Percentiles rank a stretch among this genome's conserved stretches.
Conservation (phyloP, 2,888 invertebrate species). For the Panzeria rudis region DNA sequence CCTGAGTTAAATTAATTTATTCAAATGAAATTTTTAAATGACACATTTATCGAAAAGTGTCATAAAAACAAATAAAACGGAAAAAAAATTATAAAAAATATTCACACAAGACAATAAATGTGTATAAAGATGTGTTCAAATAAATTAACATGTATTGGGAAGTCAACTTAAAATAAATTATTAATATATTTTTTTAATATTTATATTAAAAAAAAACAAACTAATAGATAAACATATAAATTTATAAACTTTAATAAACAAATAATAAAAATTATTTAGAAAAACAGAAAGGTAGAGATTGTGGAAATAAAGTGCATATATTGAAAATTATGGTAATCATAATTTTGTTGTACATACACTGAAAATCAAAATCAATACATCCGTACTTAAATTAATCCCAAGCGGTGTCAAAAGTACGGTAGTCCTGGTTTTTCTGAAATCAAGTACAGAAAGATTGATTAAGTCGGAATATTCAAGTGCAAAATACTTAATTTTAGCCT, state of each 20-base stretch:
- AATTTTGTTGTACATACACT: too few species aligned
- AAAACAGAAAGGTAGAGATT: neutral
- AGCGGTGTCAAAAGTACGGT: too few species aligned
- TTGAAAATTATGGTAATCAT: neutral
- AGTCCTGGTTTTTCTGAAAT: too few species aligned
- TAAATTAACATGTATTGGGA: slow-evolving; percentile 63
- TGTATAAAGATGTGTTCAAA: slow-evolving; percentile 51
- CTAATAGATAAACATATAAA: neutral
- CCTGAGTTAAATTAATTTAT: slow-evolving; percentile 70
- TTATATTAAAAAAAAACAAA: neutral
- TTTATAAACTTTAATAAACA: neutral
- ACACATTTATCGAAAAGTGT: slow-evolving; percentile 73
- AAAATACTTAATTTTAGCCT: too few species aligned
- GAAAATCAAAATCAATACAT: too few species aligned
- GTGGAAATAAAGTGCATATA: neutral
- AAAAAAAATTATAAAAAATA: slow-evolving; percentile 32
- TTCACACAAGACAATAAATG: slow-evolving; percentile 34
- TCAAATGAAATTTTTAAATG: slow-evolving; percentile 70
- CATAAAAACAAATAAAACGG: slow-evolving; percentile 67
- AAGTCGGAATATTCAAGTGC: too few species aligned
- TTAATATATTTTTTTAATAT: slow-evolving; percentile 26
- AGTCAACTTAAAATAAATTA: slow-evolving; percentile 45
- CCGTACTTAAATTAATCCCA: too few species aligned
- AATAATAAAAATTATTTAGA: neutral
- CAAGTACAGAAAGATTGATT: too few species aligned